Conservation (phyloP, 2,113 vertebrate species). For the Ibidorhyncha struthersii region DNA sequence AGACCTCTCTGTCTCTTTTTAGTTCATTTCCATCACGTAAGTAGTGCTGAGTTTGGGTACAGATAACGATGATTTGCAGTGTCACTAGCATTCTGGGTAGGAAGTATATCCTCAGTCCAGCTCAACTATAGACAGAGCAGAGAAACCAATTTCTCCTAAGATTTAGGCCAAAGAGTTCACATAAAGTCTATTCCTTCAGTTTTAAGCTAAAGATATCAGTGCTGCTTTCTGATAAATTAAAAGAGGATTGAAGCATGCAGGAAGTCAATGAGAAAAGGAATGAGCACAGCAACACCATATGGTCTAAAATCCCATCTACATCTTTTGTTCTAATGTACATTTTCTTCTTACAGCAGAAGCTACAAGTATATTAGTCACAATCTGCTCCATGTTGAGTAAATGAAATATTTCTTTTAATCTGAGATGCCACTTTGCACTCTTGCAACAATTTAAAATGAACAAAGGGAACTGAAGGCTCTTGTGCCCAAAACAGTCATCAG, state of each 20-base stretch:
- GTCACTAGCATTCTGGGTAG: not conserved
- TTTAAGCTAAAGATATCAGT: not conserved
- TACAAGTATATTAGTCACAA: not conserved
- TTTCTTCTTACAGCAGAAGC: not conserved
- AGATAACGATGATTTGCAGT: not conserved
- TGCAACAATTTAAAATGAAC: not conserved
- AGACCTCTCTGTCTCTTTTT: accelerated
- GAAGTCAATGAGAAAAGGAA: not conserved
- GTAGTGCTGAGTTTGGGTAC: not conserved
- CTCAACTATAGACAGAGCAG: not conserved
- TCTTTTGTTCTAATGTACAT: not conserved
- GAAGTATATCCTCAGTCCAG: not conserved
- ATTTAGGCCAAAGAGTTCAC: not conserved
- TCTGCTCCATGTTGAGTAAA: not conserved
- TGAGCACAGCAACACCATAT: not conserved
- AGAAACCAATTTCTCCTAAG: not conserved
- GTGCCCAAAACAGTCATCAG: not conserved
- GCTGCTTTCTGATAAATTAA: not conserved
- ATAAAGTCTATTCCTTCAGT: not conserved
- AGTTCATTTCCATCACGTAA: not conserved
- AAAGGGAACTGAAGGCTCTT: not conserved
- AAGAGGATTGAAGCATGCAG: not conserved
- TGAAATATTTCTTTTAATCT: not conserved
- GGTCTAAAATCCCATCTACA: not conserved
- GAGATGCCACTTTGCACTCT: not conserved